Evolutionary conservation across 2,797 vertebrate genomes (phyloP).

Genomic region (Glyptemys insculpta): DNA sequence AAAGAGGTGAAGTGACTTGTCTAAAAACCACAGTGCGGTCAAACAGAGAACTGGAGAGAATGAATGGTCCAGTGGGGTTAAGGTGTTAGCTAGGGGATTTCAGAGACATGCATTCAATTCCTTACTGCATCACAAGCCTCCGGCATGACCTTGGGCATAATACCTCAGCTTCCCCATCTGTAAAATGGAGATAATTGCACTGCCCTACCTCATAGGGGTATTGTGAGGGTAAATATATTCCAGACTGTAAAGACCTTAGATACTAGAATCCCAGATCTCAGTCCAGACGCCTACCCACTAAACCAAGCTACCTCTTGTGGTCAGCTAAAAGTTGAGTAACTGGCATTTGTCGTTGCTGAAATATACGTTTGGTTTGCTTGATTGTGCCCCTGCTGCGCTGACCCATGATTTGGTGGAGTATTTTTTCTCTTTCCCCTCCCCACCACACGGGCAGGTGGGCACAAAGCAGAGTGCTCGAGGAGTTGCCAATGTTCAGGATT

Average conservation of each 20-base stretch:
- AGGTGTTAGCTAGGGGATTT: neutral
- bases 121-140: neutral
- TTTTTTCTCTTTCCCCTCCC: slow-evolving; percentile 26
- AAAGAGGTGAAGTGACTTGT: neutral
- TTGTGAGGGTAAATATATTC: neutral
- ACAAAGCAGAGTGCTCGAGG: slow-evolving; percentile 34
- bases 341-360: neutral
- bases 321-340: neutral
- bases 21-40: rapidly evolving
- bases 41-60: neutral
- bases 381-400: neutral
- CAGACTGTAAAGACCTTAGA: neutral
- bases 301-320: rapidly evolving
- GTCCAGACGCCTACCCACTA: neutral
- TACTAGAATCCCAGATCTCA: neutral
- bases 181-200: neutral
- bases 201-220: neutral
- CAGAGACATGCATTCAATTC: neutral
- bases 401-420: neutral
- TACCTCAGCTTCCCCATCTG: neutral
- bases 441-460: slow-evolving; percentile 32
- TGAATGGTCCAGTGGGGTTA: neutral
- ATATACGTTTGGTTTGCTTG: neutral
- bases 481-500: slow-evolving; percentile 35
- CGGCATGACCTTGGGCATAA: neutral